Evolutionary conservation across 2,113 vertebrate genomes (phyloP).

Genomic region (Lutjanus erythropterus): DNA sequence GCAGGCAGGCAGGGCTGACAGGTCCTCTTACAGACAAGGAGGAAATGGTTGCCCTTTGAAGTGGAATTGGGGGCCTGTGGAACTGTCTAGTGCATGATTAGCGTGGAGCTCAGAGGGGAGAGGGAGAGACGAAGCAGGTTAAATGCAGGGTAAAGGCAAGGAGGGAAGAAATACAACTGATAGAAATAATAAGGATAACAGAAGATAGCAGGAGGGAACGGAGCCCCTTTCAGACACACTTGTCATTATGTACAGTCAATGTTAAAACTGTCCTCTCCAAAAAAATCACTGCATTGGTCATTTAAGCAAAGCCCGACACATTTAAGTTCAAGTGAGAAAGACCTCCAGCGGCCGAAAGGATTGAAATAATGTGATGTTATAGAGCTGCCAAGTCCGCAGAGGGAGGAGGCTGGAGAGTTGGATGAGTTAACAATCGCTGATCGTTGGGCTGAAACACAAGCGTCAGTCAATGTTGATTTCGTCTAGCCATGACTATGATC

Average conservation of each 20-base stretch:
- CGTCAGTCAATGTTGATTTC: background rate
- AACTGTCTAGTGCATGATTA: conserved; percentile 83
- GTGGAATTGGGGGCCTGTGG: conserved; percentile 82
- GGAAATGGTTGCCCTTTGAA: conserved; percentile 84
- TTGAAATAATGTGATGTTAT: background rate
- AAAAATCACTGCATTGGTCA: background rate
- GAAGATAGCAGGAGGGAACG: background rate
- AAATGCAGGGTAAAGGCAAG: conserved; percentile 55
- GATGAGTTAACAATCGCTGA: background rate
- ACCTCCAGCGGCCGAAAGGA: background rate
- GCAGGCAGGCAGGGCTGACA: conserved; percentile 72
- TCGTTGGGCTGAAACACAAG: no score
- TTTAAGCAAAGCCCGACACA: background rate
- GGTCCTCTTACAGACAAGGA: conserved; percentile 78
- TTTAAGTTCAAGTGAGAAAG: background rate
- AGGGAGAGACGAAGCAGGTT: conserved; percentile 49
- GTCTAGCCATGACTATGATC: background rate
- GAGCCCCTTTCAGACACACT: conserved; percentile 1
- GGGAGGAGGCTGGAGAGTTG: background rate
- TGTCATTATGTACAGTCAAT: background rate
- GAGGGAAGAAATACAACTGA: conserved; percentile 33
- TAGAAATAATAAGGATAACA: conserved; percentile 7
- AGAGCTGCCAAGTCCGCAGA: background rate
- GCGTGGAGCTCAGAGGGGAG: conserved; percentile 57
- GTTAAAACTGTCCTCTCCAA: background rate